Evolutionary conservation across 2,888 invertebrate species (phyloP).

Genomic region (Calameuta pallipes): DNA sequence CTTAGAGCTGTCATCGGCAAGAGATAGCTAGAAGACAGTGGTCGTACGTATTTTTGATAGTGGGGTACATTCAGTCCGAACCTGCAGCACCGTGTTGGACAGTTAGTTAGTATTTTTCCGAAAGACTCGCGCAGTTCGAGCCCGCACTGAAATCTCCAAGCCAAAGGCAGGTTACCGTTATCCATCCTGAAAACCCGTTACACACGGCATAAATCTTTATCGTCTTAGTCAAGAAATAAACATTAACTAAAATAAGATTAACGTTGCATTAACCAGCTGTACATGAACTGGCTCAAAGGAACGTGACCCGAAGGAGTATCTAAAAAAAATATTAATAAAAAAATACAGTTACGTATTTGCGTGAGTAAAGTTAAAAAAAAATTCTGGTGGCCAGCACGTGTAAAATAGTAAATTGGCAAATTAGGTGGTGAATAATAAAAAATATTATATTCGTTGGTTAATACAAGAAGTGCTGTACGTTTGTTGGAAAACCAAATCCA

Average conservation of each 20-base stretch:
- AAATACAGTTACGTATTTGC: neutral
- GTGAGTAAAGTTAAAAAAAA: neutral
- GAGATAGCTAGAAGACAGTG: conserved; percentile 3
- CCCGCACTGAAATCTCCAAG: neutral
- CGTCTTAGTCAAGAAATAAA: neutral
- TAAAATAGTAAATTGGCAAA: neutral
- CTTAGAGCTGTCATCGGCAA: conserved; percentile 16
- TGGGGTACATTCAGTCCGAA: conserved; percentile 10
- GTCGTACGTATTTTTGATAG: conserved; percentile 13
- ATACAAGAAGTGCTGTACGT: neutral
- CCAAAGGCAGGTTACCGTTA: neutral
- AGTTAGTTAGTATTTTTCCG: conserved; percentile 14
- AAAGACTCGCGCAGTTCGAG: conserved; percentile 6
- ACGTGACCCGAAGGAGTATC: neutral
- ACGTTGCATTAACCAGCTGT: neutral
- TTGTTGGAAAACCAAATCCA: neutral
- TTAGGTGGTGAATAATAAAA: neutral
- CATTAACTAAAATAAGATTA: neutral
- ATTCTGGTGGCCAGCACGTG: neutral
- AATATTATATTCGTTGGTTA: neutral
- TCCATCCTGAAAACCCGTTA: neutral
- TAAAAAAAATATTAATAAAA: neutral
- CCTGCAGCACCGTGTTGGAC: conserved; percentile 11
- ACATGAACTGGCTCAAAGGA: neutral
- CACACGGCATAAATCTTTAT: neutral